Evolutionary conservation across 2,888 invertebrate species (phyloP).

Genomic region (Azorinus chamasolen): DNA sequence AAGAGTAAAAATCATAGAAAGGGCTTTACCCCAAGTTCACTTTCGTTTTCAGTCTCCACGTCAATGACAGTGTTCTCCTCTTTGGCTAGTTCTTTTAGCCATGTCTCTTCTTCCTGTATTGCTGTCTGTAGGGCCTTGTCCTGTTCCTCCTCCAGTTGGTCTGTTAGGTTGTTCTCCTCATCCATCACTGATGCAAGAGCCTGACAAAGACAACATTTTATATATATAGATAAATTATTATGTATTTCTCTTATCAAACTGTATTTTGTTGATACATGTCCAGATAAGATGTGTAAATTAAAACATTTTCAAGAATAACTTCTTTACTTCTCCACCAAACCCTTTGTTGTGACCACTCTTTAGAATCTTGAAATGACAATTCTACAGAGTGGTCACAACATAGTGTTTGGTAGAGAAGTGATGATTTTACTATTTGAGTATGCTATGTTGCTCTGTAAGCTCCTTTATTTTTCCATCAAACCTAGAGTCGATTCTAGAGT

Average conservation of each 20-base stretch:
- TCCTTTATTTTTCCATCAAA: no score
- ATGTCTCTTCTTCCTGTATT: constrained; percentile 88
- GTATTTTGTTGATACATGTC: neutral
- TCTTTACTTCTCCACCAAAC: no score
- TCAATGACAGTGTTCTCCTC: constrained; percentile 89
- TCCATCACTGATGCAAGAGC: constrained; percentile 78
- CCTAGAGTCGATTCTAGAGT: no score
- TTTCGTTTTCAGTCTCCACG: constrained; percentile 82
- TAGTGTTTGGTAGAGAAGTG: no score
- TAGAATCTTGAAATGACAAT: no score
- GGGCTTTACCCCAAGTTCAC: constrained; percentile 82
- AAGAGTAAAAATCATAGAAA: neutral
- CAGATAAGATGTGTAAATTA: no score
- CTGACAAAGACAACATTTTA: constrained; percentile 46
- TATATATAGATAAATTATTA: no score
- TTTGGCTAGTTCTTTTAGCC: constrained; percentile 88
- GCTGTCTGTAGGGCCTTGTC: constrained; percentile 87
- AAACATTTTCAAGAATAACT: no score
- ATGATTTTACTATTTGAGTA: no score
- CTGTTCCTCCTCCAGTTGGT: constrained; percentile 85
- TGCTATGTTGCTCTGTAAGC: no score
- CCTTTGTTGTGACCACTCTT: neutral
- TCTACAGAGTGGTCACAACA: no score
- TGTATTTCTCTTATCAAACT: no score
- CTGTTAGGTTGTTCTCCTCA: constrained; percentile 81